Evolutionary conservation across 2,113 vertebrate genomes (phyloP), one percentile per base, ranked within the genome.

Genomic region (Odocoileus hemionus): DNA sequence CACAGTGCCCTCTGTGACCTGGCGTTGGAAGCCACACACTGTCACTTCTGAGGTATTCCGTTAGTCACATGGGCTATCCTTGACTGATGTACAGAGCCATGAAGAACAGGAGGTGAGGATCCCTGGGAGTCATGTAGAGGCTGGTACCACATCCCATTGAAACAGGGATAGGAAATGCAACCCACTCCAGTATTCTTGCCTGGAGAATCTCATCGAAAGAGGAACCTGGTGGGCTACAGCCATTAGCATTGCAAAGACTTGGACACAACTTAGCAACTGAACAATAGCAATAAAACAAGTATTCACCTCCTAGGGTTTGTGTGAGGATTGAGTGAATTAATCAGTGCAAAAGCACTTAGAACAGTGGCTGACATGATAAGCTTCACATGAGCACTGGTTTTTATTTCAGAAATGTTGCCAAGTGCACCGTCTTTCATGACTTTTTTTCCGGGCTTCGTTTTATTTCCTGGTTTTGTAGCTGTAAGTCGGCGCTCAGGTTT

Each of bases 341-440:
- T 39, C 30, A 2, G 9, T 5, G 16, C n/a, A 5, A 25, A 76
- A 39, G 25, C 13, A 10, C 61, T 83, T 16, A 36, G 70, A 26
- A 55, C 26, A 13, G 7, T 4, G 87, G 33, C 50, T 16, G 33
- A 45, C 13, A 0, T 0, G 0, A 10, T 1, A 9, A 79, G 43
- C 28, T n/a, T 87, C 64, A 6, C 55, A 9, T 0, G 14, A 52
- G 33, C 58, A 4, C 1, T 33, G 4, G 55, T 88, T 43, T 8
- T 91, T 36, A 45, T 76, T 78, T 76, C 84, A 47, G 70, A 93
- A n/a, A 76, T 21, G 17, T 64, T 67, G 89, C 74, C n/a, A 36
- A 15, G 8, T 5, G 60, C 57, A 15, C 57, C 80, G 2, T 58
- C 43, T 43, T 50, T 64, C 39, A 4, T 33, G 58, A 7, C 9